phyloP scores from a whole-genome alignment of 1,140 invertebrate species.

The Hetaerina americana region DNA sequence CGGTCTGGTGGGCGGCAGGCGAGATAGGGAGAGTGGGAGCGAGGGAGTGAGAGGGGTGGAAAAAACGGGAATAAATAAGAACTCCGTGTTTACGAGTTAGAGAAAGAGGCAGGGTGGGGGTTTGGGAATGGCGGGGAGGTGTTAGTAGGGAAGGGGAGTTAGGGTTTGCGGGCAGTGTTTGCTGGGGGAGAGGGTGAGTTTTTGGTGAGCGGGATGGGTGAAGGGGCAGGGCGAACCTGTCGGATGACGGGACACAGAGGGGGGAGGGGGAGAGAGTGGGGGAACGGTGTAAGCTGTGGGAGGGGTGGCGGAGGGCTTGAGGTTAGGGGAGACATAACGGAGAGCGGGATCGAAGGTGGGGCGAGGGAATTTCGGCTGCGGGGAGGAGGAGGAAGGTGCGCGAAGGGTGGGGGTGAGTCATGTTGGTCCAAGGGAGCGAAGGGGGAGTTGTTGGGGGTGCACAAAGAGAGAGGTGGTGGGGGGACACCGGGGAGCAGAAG shows the following conservation, averaged over 20 bases:
- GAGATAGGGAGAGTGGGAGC: too few species aligned
- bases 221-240: too few species aligned
- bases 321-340: too few species aligned
- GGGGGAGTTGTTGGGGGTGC: neutral
- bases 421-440: neutral
- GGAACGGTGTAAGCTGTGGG: too few species aligned
- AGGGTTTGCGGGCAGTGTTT: too few species aligned
- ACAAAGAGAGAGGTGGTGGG: neutral
- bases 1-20: too few species aligned
- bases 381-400: neutral
- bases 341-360: neutral
- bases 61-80: neutral
- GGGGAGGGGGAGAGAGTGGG: too few species aligned
- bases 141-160: neutral
- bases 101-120: too few species aligned
- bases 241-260: too few species aligned
- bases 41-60: too few species aligned
- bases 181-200: neutral
- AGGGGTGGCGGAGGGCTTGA: too few species aligned
- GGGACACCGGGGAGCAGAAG: neutral
- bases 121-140: too few species aligned
- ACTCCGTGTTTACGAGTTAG: neutral
- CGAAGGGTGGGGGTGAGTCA: neutral
- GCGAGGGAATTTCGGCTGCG: neutral
- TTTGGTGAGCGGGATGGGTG: neutral